These are phyloP conservation scores for Columba janthina DNA, from an alignment of 2,113 vertebrate species.

Conservation along the genomic window DNA sequence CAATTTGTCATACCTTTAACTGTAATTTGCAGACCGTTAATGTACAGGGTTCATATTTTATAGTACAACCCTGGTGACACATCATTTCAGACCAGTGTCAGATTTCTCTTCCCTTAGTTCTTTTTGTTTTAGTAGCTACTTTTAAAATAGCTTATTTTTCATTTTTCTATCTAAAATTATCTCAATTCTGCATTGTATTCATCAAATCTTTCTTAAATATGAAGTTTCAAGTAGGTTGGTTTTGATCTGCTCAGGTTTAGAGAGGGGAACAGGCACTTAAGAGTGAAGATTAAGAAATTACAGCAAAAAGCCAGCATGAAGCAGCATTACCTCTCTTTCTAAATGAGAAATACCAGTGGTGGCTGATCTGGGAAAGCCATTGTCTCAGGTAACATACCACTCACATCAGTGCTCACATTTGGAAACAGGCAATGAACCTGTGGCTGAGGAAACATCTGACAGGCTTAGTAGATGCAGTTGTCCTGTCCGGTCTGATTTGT, in stretches of 20 bases:
- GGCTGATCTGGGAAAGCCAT: not conserved
- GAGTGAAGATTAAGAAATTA: not conserved
- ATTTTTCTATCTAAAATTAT: not conserved
- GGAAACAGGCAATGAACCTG: not conserved
- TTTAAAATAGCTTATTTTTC: not conserved
- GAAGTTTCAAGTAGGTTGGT: not conserved
- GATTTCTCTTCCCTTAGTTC: not conserved
- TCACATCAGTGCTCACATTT: fast-evolving
- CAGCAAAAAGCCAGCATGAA: not conserved
- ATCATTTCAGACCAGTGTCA: not conserved
- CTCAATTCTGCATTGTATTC: not conserved
- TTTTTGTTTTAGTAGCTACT: not conserved
- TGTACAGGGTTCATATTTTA: fast-evolving
- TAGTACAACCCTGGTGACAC: not conserved
- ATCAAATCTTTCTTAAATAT: not conserved
- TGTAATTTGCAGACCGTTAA: not conserved
- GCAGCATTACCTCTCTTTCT: not conserved
- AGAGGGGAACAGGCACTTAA: not conserved
- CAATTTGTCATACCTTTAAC: not conserved
- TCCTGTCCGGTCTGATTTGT: not conserved
- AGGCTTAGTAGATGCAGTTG: fast-evolving
- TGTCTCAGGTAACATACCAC: not conserved
- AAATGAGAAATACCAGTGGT: not conserved
- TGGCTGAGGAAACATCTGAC: not conserved
- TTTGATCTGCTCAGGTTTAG: not conserved